phyloP scores from a whole-genome alignment of 1,140 invertebrate genomes.

The Aphis craccivora region DNA sequence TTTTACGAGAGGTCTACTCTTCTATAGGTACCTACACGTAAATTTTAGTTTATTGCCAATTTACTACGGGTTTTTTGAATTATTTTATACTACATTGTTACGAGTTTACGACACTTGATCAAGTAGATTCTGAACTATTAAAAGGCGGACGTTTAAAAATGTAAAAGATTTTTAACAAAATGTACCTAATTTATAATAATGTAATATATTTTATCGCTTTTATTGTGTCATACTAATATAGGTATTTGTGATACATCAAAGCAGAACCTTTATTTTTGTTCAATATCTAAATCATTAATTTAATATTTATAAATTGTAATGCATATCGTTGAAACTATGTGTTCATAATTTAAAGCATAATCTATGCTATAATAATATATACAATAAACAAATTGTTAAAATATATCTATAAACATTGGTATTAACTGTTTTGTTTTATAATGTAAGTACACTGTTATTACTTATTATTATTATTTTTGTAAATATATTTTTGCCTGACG shows the following conservation, averaged over 20 bases:
- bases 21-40: not conserved
- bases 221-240: not conserved
- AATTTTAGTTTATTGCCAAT: not conserved
- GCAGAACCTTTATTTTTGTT: not conserved
- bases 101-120: not conserved
- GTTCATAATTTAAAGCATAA: conserved; percentile 16
- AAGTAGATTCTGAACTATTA: not conserved
- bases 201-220: not conserved
- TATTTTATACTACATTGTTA: not conserved
- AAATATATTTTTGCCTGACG: not conserved
- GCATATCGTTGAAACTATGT: conserved; percentile 39
- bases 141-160: not conserved
- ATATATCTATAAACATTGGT: not conserved
- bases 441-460: not conserved
- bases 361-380: not conserved
- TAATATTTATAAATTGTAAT: not conserved
- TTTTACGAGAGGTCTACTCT: not conserved
- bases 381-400: not conserved
- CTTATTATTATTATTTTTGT: not conserved
- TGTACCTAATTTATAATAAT: not conserved
- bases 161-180: not conserved
- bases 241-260: not conserved
- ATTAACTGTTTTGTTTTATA: not conserved
- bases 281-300: not conserved
- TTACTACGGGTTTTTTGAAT: not conserved